Evolutionary conservation across 2,888 invertebrate genomes (phyloP).

Genomic region (Erebia epiphron): DNA sequence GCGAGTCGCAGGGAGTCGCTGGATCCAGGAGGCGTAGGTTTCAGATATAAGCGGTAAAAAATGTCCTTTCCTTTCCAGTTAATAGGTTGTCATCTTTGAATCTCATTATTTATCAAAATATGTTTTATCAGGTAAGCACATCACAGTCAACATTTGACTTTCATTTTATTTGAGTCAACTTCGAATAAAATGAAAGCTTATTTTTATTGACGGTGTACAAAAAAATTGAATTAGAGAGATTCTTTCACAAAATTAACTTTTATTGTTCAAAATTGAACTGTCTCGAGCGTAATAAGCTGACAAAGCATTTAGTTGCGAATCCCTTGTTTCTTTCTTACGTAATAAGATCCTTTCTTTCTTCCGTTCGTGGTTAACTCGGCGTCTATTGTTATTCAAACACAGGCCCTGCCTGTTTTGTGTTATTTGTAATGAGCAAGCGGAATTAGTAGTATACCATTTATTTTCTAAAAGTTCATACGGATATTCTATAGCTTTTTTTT

Average conservation of each 20-base stretch:
- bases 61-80: no score
- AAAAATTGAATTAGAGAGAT: background rate
- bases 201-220: background rate
- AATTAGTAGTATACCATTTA: background rate
- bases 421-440: conserved; percentile 19
- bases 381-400: conserved; percentile 30
- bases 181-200: no score
- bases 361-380: conserved; percentile 30
- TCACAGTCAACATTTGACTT: no score
- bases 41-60: no score
- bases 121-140: no score
- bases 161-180: no score
- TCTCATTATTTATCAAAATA: no score
- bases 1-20: no score
- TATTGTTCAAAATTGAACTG: conserved; percentile 7
- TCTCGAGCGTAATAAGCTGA: conserved; percentile 15
- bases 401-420: conserved; percentile 22
- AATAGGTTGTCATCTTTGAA: no score
- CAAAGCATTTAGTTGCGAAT: conserved; percentile 28
- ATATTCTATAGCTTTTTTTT: background rate
- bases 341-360: conserved; percentile 32
- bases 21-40: no score
- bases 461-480: background rate
- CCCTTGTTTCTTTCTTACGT: conserved; percentile 31
- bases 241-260: conserved; percentile 20